A percentile compares a stretch with the other conserved stretches of the same genome.
These are phyloP conservation scores for Campaea margaritaria DNA, from an alignment of 2,888 invertebrate species.

Conservation along the genomic window DNA sequence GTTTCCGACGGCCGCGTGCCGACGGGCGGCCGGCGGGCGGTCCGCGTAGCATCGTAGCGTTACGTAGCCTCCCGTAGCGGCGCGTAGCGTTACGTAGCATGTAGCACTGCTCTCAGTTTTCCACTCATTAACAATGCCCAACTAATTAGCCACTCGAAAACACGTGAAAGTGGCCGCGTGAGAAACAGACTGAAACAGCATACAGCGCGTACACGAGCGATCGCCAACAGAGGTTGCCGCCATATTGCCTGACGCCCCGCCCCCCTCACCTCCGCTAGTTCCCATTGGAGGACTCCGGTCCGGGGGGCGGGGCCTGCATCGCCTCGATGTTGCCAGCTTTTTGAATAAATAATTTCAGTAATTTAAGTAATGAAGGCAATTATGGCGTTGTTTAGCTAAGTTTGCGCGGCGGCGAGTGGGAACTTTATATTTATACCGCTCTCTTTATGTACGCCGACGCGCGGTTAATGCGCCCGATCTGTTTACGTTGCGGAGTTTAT, in stretches of 20 bases:
- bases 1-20: conserved; percentile 46
- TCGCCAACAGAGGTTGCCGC: conserved; percentile 65
- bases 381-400: conserved; percentile 86
- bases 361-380: conserved; percentile 86
- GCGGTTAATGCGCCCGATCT: conserved; percentile 85
- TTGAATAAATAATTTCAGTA: conserved; percentile 86
- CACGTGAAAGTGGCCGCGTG: conserved; percentile 63
- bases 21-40: conserved; percentile 49
- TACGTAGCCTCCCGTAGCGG: conserved; percentile 38
- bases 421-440: conserved; percentile 85
- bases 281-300: conserved; percentile 63
- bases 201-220: conserved; percentile 57
- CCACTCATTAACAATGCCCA: conserved; percentile 61
- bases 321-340: conserved; percentile 84
- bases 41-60: conserved; percentile 28
- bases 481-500: conserved; percentile 82
- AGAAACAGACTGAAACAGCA: conserved; percentile 66
- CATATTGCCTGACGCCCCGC: conserved; percentile 79
- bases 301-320: conserved; percentile 64
- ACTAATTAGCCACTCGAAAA: conserved; percentile 64
- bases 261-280: conserved; percentile 52
- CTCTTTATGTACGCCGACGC: conserved; percentile 85
- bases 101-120: conserved; percentile 44
- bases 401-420: conserved; percentile 82
- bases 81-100: conserved; percentile 48